Base-by-base conservation (phyloP, 2,888 invertebrate genomes). In the Diarsia dahlii region DNA sequence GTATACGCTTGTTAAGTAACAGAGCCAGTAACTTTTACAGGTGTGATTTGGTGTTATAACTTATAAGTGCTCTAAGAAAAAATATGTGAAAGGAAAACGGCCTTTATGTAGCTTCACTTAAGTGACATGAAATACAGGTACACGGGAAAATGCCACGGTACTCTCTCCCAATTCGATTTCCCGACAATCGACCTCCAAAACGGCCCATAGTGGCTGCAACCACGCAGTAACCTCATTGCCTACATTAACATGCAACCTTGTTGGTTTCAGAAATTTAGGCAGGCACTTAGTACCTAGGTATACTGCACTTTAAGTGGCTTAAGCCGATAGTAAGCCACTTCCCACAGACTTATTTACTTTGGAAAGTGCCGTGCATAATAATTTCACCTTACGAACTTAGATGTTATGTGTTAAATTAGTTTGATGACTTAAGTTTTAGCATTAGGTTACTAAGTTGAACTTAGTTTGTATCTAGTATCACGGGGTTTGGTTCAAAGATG, bases 361-460 rank as follows among this genome's bases (percentile, higher is more conserved):
- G 23, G 46, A 18, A 70, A 62, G 54, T 20, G 12, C 46, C 62
- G 66, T 56, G 83, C 83, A 82, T 85, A 76, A 74, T 87, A 72
- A 85, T 84, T 74, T 64, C 74, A 73, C 74, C 66, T 87, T 74
- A 84, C 23, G 6, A 74, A 84, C 54, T 78, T 77, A 48, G 20
- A n/a, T 28, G n/a, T n/a, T 2, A 28, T 60, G 71, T 76, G 67
- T 69, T 74, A 18, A 72, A 67, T 66, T 58, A 81, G 60, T 71
- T 71, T 23, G 56, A 78, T 64, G 39, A 62, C n/a, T 66, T 69
- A 81, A 83, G 83, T 71, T 72, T 78, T 46, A 20, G 23, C 70
- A 39, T 39, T 67, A 67, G 52, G 18, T 13, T n/a, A 72, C 58
- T 65, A 69, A 65, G 58, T 72, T 50, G 13, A 4, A 23, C 15